These are phyloP conservation scores for Archips xylosteana DNA, from an alignment of 2,888 invertebrate genomes.

Conservation along the genomic window DNA sequence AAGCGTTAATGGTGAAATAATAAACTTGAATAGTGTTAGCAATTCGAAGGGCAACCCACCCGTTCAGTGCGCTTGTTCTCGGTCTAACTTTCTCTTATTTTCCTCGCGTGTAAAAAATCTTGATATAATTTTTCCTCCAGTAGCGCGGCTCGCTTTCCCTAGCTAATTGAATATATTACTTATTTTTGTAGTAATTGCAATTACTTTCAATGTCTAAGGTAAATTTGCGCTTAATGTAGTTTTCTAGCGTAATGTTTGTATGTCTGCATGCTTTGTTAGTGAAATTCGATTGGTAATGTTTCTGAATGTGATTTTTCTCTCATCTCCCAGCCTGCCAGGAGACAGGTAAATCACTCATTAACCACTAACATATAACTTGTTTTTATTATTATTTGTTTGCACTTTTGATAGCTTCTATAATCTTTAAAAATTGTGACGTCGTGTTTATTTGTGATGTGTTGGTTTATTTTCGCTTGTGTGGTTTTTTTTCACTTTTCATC, in stretches of 20 bases:
- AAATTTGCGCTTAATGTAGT: slow-evolving; percentile 61
- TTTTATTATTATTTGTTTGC: slow-evolving; percentile 43
- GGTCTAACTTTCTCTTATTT: slow-evolving; percentile 71
- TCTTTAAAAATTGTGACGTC: not conserved
- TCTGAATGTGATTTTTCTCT: slow-evolving; percentile 85
- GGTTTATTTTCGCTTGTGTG: slow-evolving; percentile 45
- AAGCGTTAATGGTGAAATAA: not conserved
- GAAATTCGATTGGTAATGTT: slow-evolving; percentile 79
- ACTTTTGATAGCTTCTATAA: slow-evolving; percentile 47
- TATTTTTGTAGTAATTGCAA: slow-evolving; percentile 74
- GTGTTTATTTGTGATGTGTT: slow-evolving; percentile 42
- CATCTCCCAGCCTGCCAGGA: slow-evolving; percentile 86
- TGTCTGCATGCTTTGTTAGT: slow-evolving; percentile 76
- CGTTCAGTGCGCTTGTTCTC: not conserved
- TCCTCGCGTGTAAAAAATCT: slow-evolving; percentile 84
- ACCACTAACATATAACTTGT: slow-evolving; percentile 53
- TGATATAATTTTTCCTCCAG: slow-evolving; percentile 76
- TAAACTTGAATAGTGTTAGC: not conserved
- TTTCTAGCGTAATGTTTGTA: slow-evolving; percentile 46
- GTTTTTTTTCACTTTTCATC: slow-evolving; percentile 45
- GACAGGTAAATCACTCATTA: slow-evolving; percentile 75
- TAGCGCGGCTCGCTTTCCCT: slow-evolving; percentile 79
- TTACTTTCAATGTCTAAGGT: slow-evolving; percentile 66
- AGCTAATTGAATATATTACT: slow-evolving; percentile 76
- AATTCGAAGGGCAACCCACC: not conserved